Conservation (phyloP, 2,797 vertebrate genomes). For the Phoxinus dragarum region DNA sequence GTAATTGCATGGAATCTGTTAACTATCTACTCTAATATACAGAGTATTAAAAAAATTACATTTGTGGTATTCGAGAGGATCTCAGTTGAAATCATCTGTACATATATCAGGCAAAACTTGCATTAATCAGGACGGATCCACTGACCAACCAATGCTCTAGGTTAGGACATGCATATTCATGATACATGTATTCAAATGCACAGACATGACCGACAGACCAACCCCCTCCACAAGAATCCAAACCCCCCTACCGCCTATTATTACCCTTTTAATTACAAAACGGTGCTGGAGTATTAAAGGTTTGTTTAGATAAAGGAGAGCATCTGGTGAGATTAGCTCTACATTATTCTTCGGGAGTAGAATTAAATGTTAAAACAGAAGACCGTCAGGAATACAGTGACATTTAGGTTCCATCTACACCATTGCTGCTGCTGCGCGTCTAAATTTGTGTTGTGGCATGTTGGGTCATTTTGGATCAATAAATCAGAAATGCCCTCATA, state of each 20-base stretch:
- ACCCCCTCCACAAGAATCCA: slow-evolving; percentile 54
- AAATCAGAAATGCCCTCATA: background rate
- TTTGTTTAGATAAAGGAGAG: slow-evolving; percentile 57
- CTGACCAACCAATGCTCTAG: slow-evolving; percentile 61
- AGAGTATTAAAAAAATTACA: background rate
- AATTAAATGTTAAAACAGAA: slow-evolving; percentile 28
- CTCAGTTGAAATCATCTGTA: slow-evolving; percentile 19
- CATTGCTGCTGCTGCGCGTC: background rate
- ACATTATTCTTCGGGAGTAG: slow-evolving; percentile 15
- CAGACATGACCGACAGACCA: slow-evolving; percentile 65
- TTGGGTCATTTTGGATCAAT: slow-evolving; percentile 13
- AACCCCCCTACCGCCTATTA: slow-evolving; percentile 58
- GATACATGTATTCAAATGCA: slow-evolving; percentile 62
- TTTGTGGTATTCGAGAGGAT: background rate
- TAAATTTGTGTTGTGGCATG: slow-evolving; percentile 1
- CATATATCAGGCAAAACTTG: slow-evolving; percentile 37
- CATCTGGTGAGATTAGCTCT: slow-evolving; percentile 24
- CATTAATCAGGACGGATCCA: slow-evolving; percentile 54
- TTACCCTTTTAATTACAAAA: slow-evolving; percentile 58
- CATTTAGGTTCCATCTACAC: slow-evolving; percentile 6
- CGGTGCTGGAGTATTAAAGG: slow-evolving; percentile 46
- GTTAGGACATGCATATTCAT: slow-evolving; percentile 70
- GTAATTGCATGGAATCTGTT: background rate
- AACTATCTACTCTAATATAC: background rate
- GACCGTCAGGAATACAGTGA: slow-evolving; percentile 18